Evolutionary conservation across 2,797 vertebrate genomes (phyloP).

Genomic region (Rachycentron canadum): DNA sequence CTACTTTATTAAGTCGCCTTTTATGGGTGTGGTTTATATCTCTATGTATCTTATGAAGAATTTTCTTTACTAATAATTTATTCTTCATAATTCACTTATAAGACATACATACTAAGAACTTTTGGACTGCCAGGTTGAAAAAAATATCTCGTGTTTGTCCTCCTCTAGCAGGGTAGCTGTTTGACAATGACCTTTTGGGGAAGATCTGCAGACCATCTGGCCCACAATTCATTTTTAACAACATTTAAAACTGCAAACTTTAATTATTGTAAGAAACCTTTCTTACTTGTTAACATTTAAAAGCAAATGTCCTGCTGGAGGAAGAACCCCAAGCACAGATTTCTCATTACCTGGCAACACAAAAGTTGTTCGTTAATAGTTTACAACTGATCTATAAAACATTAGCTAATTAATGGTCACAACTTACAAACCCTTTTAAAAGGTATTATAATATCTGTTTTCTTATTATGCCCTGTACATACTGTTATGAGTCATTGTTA

Average conservation of each 20-base stretch:
- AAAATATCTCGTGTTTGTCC: conserved; percentile 2
- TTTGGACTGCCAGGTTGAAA: background rate
- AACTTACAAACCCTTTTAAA: background rate
- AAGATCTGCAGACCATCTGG: background rate
- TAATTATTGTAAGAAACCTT: background rate
- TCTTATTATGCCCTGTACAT: background rate
- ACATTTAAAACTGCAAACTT: conserved; percentile 12
- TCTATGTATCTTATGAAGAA: background rate
- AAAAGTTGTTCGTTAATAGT: background rate
- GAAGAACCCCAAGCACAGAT: background rate
- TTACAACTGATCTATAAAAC: background rate
- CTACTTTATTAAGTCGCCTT: background rate
- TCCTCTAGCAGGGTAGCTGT: background rate
- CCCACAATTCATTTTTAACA: background rate
- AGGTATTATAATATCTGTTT: background rate
- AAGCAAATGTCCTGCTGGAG: background rate
- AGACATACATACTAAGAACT: background rate
- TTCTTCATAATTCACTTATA: background rate
- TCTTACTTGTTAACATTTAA: background rate
- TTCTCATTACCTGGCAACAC: background rate
- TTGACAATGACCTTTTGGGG: conserved; percentile 2
- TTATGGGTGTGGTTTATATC: background rate
- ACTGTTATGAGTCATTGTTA: background rate
- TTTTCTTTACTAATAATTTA: background rate
- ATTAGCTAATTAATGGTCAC: background rate